Evolutionary conservation across 2,797 vertebrate species (phyloP).

Genomic region (Remorina albescens): DNA sequence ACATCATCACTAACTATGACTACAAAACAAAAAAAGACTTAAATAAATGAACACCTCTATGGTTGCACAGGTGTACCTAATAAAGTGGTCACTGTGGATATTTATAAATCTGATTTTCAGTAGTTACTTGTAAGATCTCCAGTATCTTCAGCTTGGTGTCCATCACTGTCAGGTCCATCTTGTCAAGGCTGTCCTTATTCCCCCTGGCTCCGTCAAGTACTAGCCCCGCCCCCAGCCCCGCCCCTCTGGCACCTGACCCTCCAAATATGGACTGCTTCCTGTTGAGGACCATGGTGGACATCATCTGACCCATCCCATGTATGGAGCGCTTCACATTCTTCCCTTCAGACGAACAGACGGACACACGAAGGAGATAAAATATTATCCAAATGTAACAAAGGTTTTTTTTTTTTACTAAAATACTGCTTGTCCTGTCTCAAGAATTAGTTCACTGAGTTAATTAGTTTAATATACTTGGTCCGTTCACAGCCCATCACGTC

Average conservation of each 20-base stretch:
- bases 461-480: too few species aligned
- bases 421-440: too few species aligned
- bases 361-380: not conserved
- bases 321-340: constrained; percentile 95
- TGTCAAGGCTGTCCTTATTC: constrained; percentile 91
- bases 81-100: not conserved
- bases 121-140: constrained; percentile 93
- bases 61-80: not conserved
- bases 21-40: too few species aligned
- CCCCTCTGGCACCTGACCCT: constrained; percentile 72
- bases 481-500: too few species aligned
- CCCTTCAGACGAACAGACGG: constrained; percentile 74
- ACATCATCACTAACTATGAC: too few species aligned
- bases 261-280: constrained; percentile 93
- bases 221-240: constrained; percentile 65
- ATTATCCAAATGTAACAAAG: too few species aligned
- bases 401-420: too few species aligned
- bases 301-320: constrained; percentile 97
- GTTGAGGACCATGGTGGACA: constrained; percentile 98
- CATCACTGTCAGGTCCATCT: constrained; percentile 95
- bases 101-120: too few species aligned
- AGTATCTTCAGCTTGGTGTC: constrained; percentile 98
- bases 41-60: too few species aligned
- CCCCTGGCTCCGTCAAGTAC: constrained; percentile 84
- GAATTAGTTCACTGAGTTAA: too few species aligned